A percentile compares a stretch with the other conserved stretches of the same genome.
Evolutionary conservation across 2,113 vertebrate species (phyloP).

Genomic region (Istiophorus platypterus): DNA sequence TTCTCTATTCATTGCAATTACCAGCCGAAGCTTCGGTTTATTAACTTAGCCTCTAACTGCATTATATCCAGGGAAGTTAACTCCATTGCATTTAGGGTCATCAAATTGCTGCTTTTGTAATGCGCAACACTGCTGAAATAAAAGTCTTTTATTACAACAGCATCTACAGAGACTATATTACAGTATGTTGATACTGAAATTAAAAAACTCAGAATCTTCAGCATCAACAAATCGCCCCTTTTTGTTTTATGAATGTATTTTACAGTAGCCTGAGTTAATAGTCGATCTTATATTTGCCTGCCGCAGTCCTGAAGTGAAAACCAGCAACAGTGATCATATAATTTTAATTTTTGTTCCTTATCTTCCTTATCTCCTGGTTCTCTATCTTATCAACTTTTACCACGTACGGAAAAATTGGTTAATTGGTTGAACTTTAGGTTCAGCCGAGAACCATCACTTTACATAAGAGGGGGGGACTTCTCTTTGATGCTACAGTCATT

Average conservation of each 20-base stretch:
- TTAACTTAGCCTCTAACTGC: slow-evolving; percentile 12
- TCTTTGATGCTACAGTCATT: not conserved
- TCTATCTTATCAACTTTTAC: slow-evolving; percentile 17
- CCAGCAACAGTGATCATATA: not conserved
- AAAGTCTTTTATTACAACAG: not conserved
- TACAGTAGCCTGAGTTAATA: not conserved
- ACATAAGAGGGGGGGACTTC: not conserved
- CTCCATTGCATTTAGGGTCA: not conserved
- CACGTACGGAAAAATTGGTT: slow-evolving; percentile 24
- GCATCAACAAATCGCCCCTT: not conserved
- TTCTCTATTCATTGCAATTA: slow-evolving; percentile 21
- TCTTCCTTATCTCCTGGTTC: slow-evolving; percentile 36
- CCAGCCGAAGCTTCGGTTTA: not conserved
- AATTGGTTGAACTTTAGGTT: not conserved
- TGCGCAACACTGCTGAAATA: not conserved
- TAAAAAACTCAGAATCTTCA: not conserved
- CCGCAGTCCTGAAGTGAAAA: not conserved
- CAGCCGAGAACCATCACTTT: slow-evolving; percentile 12
- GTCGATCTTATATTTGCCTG: not conserved
- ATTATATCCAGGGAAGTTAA: slow-evolving; percentile 1
- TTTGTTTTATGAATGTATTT: not conserved
- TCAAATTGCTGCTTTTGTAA: not conserved
- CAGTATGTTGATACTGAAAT: rapidly evolving
- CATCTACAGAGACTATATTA: not conserved
- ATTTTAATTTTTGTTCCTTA: slow-evolving; percentile 19